phyloP scores from a whole-genome alignment of 2,888 invertebrate genomes.

The Lepidochrysops patricia region DNA sequence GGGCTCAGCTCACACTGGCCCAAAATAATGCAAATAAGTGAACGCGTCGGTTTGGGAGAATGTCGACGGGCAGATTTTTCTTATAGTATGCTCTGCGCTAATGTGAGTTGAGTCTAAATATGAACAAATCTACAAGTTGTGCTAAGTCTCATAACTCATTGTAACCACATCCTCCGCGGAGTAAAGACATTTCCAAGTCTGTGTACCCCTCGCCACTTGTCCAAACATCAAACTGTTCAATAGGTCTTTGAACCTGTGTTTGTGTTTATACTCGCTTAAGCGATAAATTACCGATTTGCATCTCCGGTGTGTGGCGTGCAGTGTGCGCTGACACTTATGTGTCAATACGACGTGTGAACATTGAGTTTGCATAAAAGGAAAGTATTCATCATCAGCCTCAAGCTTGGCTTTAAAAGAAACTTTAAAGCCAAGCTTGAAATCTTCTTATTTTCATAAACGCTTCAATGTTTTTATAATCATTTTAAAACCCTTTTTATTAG shows the following conservation, averaged over 20 bases:
- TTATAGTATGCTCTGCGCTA: no score
- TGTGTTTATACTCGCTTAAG: conserved; percentile 66
- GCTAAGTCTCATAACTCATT: conserved; percentile 19
- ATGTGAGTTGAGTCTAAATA: no score
- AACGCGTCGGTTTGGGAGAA: no score
- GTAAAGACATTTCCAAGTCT: conserved; percentile 22
- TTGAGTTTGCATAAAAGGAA: conserved; percentile 18
- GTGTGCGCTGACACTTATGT: conserved; percentile 52
- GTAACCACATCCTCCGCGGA: no score
- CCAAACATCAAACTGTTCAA: conserved; percentile 61
- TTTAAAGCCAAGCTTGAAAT: no score
- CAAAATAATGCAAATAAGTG: no score
- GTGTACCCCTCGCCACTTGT: conserved; percentile 49
- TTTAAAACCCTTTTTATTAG: no score
- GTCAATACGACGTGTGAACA: conserved; percentile 40
- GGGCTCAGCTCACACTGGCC: no score
- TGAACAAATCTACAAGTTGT: neutral
- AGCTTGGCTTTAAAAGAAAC: no score
- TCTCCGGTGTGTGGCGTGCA: conserved; percentile 49
- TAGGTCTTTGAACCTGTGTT: conserved; percentile 71
- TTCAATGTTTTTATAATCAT: no score
- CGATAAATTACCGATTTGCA: conserved; percentile 71
- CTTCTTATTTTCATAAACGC: no score
- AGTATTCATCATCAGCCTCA: neutral
- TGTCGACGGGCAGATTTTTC: no score